Conservation (phyloP, 2,113 vertebrate genomes). For the Pterocles orientalis region DNA sequence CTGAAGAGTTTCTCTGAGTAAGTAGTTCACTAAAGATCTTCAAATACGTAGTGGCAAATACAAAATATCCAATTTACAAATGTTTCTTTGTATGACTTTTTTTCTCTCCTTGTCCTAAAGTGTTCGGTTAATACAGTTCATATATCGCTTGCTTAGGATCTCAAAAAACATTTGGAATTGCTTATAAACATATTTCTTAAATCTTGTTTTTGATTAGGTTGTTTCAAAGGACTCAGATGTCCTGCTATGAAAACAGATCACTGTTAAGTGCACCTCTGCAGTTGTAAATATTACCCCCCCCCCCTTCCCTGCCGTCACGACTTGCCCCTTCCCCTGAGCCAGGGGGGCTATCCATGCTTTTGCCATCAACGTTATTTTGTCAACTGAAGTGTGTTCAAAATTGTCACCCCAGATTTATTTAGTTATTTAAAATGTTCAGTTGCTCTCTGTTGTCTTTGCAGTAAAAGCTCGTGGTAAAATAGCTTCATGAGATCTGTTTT, state of each 20-base stretch:
- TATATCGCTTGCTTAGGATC: background rate
- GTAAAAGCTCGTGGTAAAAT: background rate
- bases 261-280: background rate
- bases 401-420: conserved; percentile 34
- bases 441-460: background rate
- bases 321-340: background rate
- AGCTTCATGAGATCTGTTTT: background rate
- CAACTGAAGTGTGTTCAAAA: conserved; percentile 30
- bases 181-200: background rate
- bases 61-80: background rate
- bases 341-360: background rate
- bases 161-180: background rate
- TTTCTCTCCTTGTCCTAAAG: background rate
- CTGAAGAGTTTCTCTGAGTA: background rate
- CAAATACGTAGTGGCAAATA: background rate
- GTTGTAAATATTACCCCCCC: background rate
- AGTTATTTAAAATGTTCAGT: conserved; percentile 16
- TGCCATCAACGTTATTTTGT: conserved; percentile 31
- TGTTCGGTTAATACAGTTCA: background rate
- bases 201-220: background rate
- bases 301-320: background rate
- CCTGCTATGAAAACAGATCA: background rate
- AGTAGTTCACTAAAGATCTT: background rate
- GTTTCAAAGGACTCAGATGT: background rate
- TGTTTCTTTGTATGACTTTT: background rate